Conservation (phyloP, 2,113 vertebrate genomes). For the Catagonus wagneri region DNA sequence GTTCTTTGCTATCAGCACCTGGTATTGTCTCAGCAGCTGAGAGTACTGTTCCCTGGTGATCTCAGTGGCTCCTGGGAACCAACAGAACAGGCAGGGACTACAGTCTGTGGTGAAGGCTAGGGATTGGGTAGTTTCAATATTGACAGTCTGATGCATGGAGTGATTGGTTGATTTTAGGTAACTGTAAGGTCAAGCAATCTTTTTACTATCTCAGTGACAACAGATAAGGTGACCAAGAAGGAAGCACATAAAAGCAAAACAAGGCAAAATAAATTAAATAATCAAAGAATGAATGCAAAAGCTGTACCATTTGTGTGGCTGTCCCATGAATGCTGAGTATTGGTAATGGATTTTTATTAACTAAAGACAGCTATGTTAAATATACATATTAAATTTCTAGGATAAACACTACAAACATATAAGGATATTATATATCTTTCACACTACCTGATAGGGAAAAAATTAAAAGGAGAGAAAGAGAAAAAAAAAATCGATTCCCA, state of each 20-base stretch:
- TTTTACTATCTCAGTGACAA: constrained; percentile 37
- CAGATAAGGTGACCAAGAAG: constrained; percentile 11
- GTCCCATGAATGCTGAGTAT: not conserved
- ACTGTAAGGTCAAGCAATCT: constrained; percentile 28
- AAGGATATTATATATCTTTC: not conserved
- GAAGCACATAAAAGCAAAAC: constrained; percentile 45
- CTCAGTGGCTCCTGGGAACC: not conserved
- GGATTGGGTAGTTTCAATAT: constrained; percentile 6
- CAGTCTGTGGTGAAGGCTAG: not conserved
- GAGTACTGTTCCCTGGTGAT: constrained; percentile 35
- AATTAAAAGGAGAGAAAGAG: not conserved
- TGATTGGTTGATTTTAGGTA: constrained; percentile 32
- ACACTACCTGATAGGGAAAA: not conserved
- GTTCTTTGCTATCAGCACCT: constrained; percentile 36
- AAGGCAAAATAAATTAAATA: constrained; percentile 33
- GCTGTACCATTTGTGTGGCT: not conserved
- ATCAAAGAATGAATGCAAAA: constrained; percentile 26
- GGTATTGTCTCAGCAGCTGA: constrained; percentile 34
- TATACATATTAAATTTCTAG: constrained; percentile 36
- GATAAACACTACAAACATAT: constrained; percentile 11
- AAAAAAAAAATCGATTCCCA: not conserved
- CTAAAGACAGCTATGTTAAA: not conserved
- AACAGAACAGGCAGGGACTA: not conserved
- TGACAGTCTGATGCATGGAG: not conserved
- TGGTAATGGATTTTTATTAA: constrained; percentile 23